Evolutionary conservation across 2,888 invertebrate species (phyloP).

Genomic region (Stomorhina lunata): DNA sequence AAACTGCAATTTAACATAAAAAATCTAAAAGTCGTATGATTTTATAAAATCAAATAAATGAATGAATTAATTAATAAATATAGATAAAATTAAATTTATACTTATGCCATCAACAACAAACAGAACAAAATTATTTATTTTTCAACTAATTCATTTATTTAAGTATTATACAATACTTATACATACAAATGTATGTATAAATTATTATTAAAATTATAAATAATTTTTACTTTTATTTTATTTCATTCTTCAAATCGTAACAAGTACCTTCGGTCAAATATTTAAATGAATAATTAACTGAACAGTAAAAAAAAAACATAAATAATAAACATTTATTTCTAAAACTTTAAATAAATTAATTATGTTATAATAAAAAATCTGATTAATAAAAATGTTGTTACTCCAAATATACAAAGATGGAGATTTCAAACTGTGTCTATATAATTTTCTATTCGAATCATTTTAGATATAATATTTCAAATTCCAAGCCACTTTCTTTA

Average conservation of each 20-base stretch:
- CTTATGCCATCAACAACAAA: too few species aligned
- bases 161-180: too few species aligned
- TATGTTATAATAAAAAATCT: slow-evolving; percentile 41
- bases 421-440: background rate
- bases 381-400: slow-evolving; percentile 46
- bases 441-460: too few species aligned
- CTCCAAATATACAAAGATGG: slow-evolving; percentile 24
- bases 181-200: slow-evolving; percentile 39
- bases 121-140: background rate
- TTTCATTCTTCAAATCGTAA: slow-evolving; percentile 22
- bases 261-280: slow-evolving; percentile 60
- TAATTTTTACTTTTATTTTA: slow-evolving; percentile 16
- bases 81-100: too few species aligned
- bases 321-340: slow-evolving; percentile 33
- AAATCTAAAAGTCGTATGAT: too few species aligned
- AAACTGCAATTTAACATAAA: slow-evolving; percentile 13
- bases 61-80: too few species aligned
- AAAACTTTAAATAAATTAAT: slow-evolving; percentile 45
- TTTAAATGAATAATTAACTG: slow-evolving; percentile 31
- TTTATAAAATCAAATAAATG: too few species aligned
- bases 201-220: slow-evolving; percentile 27
- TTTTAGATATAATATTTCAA: too few species aligned
- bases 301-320: slow-evolving; percentile 12
- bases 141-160: slow-evolving; percentile 26
- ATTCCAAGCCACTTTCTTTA: too few species aligned